A percentile compares a stretch with the other conserved stretches of the same genome.
These are phyloP conservation scores for Heliconius aoede DNA, from an alignment of 2,888 invertebrate species.

Conservation along the genomic window DNA sequence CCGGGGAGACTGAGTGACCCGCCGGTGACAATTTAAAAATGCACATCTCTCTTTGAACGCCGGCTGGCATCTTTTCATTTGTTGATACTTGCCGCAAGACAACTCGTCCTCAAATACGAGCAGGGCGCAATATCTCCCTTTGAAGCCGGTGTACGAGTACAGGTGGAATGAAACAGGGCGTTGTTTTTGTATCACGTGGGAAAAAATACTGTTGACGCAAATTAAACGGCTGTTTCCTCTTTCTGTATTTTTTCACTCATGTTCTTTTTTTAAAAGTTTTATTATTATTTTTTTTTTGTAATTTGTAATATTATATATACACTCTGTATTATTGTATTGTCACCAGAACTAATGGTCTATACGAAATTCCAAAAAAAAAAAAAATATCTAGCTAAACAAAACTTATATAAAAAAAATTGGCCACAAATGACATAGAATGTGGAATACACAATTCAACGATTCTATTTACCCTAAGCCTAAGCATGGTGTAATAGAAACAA, in stretches of 20 bases:
- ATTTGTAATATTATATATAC: no score
- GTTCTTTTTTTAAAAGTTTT: constrained; percentile 29
- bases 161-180: constrained; percentile 68
- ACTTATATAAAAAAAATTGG: no score
- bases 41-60: constrained; percentile 71
- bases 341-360: no score
- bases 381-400: no score
- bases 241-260: constrained; percentile 30
- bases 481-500: constrained; percentile 63
- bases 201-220: constrained; percentile 53
- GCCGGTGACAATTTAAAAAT: constrained; percentile 71
- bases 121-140: constrained; percentile 74
- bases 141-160: constrained; percentile 79
- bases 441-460: not conserved
- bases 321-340: no score
- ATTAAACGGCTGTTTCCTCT: constrained; percentile 45
- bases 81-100: constrained; percentile 71
- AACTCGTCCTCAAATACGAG: constrained; percentile 77
- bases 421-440: not conserved
- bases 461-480: constrained; percentile 4
- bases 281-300: not conserved
- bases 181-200: constrained; percentile 59
- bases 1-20: constrained; percentile 29
- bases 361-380: no score
- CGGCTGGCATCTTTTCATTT: constrained; percentile 75